Conservation (phyloP, 1,140 invertebrate genomes). For the Trialeurodes vaporariorum region DNA sequence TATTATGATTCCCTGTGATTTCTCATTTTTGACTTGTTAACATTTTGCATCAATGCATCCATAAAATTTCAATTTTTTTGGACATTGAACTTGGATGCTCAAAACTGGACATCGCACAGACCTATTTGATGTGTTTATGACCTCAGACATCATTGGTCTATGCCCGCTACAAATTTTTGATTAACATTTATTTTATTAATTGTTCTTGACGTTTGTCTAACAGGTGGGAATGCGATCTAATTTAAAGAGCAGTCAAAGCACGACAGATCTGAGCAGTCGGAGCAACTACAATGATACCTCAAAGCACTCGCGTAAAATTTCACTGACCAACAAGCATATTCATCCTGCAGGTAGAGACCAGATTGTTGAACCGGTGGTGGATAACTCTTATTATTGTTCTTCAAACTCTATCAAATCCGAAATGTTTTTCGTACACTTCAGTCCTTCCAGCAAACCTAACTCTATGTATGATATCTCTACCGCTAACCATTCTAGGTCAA, state of each 20-base stretch:
- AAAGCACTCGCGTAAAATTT: slow-evolving; percentile 13
- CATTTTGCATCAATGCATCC: too few relatives aligned
- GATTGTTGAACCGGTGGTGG: neutral
- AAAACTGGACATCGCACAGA: too few relatives aligned
- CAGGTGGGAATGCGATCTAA: slow-evolving; percentile 61
- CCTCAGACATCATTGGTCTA: too few relatives aligned
- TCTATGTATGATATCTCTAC: neutral
- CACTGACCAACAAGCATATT: slow-evolving; percentile 10
- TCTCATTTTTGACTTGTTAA: too few relatives aligned
- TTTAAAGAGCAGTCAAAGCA: slow-evolving; percentile 71
- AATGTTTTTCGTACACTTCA: neutral
- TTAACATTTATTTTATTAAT: slow-evolving; percentile 12
- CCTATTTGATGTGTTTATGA: too few relatives aligned
- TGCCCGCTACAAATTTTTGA: too few relatives aligned
- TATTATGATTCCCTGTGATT: too few relatives aligned
- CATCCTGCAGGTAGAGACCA: slow-evolving; percentile 3
- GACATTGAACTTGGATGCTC: too few relatives aligned
- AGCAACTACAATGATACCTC: slow-evolving; percentile 7
- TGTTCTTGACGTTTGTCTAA: slow-evolving; percentile 21
- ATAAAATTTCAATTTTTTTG: too few relatives aligned
- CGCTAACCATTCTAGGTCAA: neutral
- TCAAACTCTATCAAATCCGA: neutral
- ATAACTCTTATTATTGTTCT: neutral
- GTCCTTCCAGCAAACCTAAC: neutral
- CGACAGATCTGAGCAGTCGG: slow-evolving; percentile 57